Conservation (phyloP, 2,888 invertebrate species). For the Creontiades dilutus region DNA sequence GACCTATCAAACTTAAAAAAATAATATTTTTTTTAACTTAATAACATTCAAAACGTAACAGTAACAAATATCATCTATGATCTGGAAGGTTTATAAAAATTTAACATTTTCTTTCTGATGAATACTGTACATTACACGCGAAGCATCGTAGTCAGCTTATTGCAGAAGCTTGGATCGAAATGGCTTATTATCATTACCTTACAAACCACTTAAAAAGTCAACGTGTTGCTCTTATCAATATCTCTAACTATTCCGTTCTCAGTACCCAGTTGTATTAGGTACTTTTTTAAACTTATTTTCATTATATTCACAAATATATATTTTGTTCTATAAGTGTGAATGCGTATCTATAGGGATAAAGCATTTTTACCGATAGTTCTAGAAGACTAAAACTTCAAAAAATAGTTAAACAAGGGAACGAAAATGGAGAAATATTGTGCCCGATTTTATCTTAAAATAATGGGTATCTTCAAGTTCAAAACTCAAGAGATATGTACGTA, state of each 20-base stretch:
- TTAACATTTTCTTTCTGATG: not conserved
- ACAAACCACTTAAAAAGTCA: not conserved
- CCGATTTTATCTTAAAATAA: constrained; percentile 27
- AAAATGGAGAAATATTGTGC: constrained; percentile 21
- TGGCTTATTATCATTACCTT: constrained; percentile 1
- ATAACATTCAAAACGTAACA: constrained; percentile 33
- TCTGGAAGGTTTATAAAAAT: constrained; percentile 57
- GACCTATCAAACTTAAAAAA: constrained; percentile 46
- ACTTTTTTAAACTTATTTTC: not conserved
- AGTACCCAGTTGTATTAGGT: not conserved
- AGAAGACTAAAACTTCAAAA: constrained; percentile 61
- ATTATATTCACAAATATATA: constrained; percentile 23
- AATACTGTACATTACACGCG: constrained; percentile 43
- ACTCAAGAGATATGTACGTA: not conserved
- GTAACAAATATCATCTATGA: constrained; percentile 42
- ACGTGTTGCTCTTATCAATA: not conserved
- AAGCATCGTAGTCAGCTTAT: constrained; percentile 51
- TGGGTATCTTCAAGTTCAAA: not conserved
- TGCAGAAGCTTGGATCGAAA: constrained; percentile 64
- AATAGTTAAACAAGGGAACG: not conserved
- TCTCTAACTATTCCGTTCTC: not conserved
- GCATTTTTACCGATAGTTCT: constrained; percentile 67
- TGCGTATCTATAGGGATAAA: constrained; percentile 39
- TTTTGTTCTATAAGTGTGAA: constrained; percentile 15
- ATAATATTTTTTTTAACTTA: not conserved